Base-by-base conservation (phyloP, 2,888 invertebrate genomes). In the Norana najaformis region DNA sequence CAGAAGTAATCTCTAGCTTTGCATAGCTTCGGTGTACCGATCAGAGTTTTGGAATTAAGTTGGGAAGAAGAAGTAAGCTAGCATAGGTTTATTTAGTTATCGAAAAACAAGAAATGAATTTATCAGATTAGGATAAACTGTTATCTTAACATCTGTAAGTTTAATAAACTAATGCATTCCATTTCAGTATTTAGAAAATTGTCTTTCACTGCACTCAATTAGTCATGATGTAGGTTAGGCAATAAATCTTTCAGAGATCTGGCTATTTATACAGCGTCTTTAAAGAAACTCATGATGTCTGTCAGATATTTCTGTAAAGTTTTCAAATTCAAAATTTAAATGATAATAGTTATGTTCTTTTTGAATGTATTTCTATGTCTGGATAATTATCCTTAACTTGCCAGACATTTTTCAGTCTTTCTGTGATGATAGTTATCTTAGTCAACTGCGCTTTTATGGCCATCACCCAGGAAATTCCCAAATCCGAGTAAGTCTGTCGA, bases 371-470 rank as follows among this genome's bases (percentile, higher is more conserved):
- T n/a, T n/a, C 69, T 5, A 88, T n/a, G 36, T n/a, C 23, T 88
- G 36, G 5, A 88, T 90, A n/a, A 39, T 88, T 41, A 38, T 69
- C 82, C 89, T 69, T 89, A 47, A 89, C 89, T 38, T 38, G 69
- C 38, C 30, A 35, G n/a, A 95, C 94, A 91, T 96, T 98, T 95
- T 99, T 99, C 96, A 98, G 98, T 95, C 96, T 98, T 95, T 97
- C 98, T 96, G 98, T 99, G 96, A 99, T 99, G 96, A 97, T 98
- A 94, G 99, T 99, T 95, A 99, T 99, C 96, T 96, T 99, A 96
- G 97, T 97, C 95, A 99, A 99, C 96, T 99, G 99, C 96, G 97
- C 98, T 96, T 97, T 99, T 96, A 99, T 99, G 99, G 98, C 99
- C n/a, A 90, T 89, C 69, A 88, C 89, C 11, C 83, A 90, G 53